A percentile compares a stretch with the other conserved stretches of the same genome.
These are phyloP conservation scores for Cynodonichthys magdalenae DNA, from an alignment of 2,797 vertebrate genomes.

Conservation along the genomic window DNA sequence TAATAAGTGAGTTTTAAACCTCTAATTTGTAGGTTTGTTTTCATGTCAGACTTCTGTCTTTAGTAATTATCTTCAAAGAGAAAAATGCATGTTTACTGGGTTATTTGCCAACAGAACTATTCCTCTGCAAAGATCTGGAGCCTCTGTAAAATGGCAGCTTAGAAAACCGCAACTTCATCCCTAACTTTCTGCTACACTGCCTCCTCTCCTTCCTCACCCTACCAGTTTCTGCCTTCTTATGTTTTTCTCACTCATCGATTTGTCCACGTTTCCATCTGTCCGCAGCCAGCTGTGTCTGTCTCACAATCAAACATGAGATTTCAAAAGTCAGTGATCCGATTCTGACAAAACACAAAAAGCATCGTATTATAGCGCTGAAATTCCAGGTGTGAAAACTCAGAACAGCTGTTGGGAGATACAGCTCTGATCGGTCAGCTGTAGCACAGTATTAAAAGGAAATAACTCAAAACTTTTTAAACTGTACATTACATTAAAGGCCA, in stretches of 20 bases:
- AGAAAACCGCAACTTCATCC: constrained; percentile 26
- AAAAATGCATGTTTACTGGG: neutral
- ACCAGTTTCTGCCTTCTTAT: constrained; percentile 11
- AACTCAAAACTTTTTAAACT: neutral
- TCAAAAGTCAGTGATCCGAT: constrained; percentile 30
- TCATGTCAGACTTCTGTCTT: too few species aligned
- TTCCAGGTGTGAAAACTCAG: constrained; percentile 22
- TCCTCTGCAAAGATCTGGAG: constrained; percentile 10
- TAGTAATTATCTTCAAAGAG: neutral
- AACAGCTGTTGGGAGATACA: constrained; percentile 20
- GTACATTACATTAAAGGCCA: neutral
- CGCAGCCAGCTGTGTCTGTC: constrained; percentile 37
- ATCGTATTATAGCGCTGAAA: constrained; percentile 1
- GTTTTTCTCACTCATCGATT: constrained; percentile 26
- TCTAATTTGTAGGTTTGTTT: too few species aligned
- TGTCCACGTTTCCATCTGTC: constrained; percentile 26
- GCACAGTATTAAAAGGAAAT: neutral
- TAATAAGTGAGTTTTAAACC: too few species aligned
- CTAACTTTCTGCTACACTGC: neutral
- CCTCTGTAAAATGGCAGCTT: constrained; percentile 27
- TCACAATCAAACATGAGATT: constrained; percentile 46
- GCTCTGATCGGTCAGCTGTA: constrained; percentile 7
- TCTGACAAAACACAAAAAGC: constrained; percentile 28
- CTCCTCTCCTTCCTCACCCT: constrained; percentile 3
- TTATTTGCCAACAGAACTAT: constrained; percentile 12